Percentiles rank a stretch among this genome's conserved stretches.
Evolutionary conservation across 2,797 vertebrate genomes (phyloP).

Genomic region (Myiotriccus ornatus): DNA sequence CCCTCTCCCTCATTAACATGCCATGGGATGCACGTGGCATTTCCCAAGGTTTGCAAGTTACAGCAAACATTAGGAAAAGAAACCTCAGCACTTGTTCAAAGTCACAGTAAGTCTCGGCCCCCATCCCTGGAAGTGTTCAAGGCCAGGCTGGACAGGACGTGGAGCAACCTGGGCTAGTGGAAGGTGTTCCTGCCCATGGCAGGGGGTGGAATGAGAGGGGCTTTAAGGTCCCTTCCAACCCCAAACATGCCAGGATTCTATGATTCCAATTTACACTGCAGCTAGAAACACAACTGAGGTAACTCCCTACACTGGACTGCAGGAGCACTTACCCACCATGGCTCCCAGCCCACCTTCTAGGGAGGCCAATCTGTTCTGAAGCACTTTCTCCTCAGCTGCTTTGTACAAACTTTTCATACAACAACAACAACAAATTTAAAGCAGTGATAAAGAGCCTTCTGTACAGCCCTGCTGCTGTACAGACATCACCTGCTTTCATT

Average conservation of each 20-base stretch:
- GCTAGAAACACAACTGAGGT: background rate
- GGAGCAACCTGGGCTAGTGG: rapidly evolving
- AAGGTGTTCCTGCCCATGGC: background rate
- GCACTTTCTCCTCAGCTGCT: background rate
- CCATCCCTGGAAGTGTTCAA: background rate
- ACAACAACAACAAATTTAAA: background rate
- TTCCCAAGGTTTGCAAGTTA: background rate
- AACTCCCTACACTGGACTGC: rapidly evolving
- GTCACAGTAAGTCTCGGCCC: background rate
- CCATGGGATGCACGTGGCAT: rapidly evolving
- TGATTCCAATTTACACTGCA: background rate
- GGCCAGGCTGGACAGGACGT: background rate
- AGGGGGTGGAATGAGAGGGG: background rate
- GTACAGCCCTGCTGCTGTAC: background rate
- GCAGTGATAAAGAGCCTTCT: background rate
- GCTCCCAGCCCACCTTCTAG: background rate
- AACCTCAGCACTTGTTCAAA: background rate
- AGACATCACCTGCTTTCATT: background rate
- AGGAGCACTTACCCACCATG: rapidly evolving
- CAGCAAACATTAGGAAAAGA: background rate
- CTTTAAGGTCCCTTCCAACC: background rate
- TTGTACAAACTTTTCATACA: background rate
- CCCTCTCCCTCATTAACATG: background rate
- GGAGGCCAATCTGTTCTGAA: background rate
- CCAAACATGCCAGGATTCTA: background rate